A percentile compares a stretch with the other conserved stretches of the same genome.
phyloP scores from a whole-genome alignment of 2,113 vertebrate species.

The Chaetops frenatus region DNA sequence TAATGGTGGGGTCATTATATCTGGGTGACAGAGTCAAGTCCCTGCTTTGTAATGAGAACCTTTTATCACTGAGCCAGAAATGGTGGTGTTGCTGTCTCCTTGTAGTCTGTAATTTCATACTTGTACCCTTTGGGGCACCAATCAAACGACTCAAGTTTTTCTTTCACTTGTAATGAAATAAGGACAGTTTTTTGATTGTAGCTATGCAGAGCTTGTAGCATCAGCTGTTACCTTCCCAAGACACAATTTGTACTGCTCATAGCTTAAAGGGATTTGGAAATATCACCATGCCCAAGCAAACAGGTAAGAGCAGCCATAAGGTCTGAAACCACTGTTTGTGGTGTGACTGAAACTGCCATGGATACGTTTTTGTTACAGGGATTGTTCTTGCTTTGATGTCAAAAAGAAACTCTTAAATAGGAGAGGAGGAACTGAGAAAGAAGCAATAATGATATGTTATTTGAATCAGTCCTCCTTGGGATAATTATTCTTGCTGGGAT shows the following conservation, averaged over 20 bases:
- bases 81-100: background rate
- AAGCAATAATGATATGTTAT: background rate
- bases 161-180: background rate
- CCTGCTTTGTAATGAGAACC: background rate
- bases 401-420: background rate
- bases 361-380: background rate
- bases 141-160: background rate
- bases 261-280: background rate
- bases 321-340: background rate
- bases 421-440: background rate
- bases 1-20: background rate
- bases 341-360: background rate
- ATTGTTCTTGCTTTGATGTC: background rate
- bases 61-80: background rate
- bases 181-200: background rate
- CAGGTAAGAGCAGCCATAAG: background rate
- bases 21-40: background rate
- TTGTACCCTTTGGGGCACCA: rapidly evolving
- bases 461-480: background rate
- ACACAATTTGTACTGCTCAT: rapidly evolving
- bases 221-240: background rate
- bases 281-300: background rate
- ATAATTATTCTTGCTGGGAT: background rate
- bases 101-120: background rate
- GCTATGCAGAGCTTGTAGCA: background rate